Evolutionary conservation across 2,797 vertebrate genomes (phyloP).

Genomic region (Podarcis lilfordi): DNA sequence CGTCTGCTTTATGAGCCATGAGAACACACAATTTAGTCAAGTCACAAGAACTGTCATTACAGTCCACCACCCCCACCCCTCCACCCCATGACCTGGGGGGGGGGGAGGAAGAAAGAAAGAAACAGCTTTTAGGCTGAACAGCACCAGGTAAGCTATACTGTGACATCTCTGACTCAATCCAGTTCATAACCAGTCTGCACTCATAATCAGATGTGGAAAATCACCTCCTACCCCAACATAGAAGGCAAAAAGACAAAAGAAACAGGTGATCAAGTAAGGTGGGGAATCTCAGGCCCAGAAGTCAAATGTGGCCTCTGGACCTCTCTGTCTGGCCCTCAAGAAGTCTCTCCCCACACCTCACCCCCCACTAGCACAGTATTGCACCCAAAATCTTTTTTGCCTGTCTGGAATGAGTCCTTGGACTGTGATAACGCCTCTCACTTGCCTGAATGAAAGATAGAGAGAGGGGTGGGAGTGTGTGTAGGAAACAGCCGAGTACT

Average conservation of each 20-base stretch:
- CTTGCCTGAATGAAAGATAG: too few species aligned
- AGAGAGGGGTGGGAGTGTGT: too few species aligned
- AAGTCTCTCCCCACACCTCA: too few species aligned
- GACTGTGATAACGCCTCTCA: too few species aligned
- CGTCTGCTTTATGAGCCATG: slow-evolving; percentile 20
- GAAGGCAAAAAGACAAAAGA: background rate
- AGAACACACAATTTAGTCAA: background rate
- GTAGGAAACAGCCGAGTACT: too few species aligned
- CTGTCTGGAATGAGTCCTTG: too few species aligned
- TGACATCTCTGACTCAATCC: background rate
- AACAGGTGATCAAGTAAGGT: too few species aligned
- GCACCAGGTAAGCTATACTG: background rate
- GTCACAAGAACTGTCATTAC: background rate
- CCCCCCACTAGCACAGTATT: too few species aligned
- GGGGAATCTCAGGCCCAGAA: background rate
- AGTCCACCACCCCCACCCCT: background rate
- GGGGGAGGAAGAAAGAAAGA: background rate
- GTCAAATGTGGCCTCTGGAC: background rate
- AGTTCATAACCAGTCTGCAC: background rate
- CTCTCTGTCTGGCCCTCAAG: too few species aligned
- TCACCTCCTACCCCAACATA: background rate
- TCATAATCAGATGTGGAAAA: background rate
- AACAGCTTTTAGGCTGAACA: background rate
- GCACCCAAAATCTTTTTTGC: too few species aligned
- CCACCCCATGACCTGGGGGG: too few species aligned